phyloP scores from a whole-genome alignment of 2,797 vertebrate genomes.

The Takifugu rubripes region DNA sequence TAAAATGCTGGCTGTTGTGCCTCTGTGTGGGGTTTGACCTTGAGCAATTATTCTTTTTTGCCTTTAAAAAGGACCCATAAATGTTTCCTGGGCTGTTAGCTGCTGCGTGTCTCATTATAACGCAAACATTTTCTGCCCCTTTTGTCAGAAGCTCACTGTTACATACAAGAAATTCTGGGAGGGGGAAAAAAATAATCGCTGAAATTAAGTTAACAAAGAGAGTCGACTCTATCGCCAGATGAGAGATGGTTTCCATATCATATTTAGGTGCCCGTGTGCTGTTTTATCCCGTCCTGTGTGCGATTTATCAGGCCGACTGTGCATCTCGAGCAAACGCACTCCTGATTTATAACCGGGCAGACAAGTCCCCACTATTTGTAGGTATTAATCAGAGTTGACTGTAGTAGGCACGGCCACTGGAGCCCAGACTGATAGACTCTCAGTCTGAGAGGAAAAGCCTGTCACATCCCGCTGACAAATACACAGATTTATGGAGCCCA shows the following conservation, averaged over 20 bases:
- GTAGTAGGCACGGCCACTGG: constrained; percentile 71
- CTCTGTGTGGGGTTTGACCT: constrained; percentile 47
- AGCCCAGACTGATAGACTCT: constrained; percentile 77
- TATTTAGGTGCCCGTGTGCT: constrained; percentile 53
- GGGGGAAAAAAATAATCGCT: constrained; percentile 56
- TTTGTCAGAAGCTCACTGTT: constrained; percentile 42
- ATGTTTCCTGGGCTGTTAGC: constrained; percentile 48
- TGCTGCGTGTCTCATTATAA: constrained; percentile 21
- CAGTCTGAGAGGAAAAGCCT: constrained; percentile 75
- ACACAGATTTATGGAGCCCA: constrained; percentile 74
- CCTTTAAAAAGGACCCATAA: constrained; percentile 49
- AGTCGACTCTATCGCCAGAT: constrained; percentile 63
- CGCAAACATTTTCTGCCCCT: constrained; percentile 18
- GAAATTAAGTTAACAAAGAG: constrained; percentile 71
- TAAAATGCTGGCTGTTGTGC: constrained; percentile 43
- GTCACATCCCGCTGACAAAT: constrained; percentile 75
- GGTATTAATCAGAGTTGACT: constrained; percentile 81
- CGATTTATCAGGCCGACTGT: constrained; percentile 73
- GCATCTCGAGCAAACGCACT: constrained; percentile 64
- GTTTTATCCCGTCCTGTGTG: constrained; percentile 47
- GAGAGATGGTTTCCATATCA: constrained; percentile 71
- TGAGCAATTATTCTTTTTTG: constrained; percentile 50
- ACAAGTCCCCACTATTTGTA: constrained; percentile 72
- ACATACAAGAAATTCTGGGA: constrained; percentile 32
- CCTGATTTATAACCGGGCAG: constrained; percentile 70